Percentiles rank a stretch among this genome's conserved stretches.
These are phyloP conservation scores for Coregonus clupeaformis DNA, from an alignment of 2,113 vertebrate species.

Conservation along the genomic window DNA sequence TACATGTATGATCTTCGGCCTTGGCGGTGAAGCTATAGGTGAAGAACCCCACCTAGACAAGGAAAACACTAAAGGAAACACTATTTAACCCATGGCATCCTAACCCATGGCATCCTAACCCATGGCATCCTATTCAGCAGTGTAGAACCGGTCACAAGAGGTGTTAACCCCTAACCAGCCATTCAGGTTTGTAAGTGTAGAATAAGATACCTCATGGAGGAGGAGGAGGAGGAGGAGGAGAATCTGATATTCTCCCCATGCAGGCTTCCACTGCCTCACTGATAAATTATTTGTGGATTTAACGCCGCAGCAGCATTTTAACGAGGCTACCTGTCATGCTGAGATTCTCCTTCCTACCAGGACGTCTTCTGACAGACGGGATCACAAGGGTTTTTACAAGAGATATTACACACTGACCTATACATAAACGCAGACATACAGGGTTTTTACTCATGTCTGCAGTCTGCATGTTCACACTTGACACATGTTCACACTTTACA, in stretches of 20 bases:
- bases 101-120: too few species aligned
- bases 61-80: too few species aligned
- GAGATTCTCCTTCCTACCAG: conserved; percentile 28
- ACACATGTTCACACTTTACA: too few species aligned
- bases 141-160: not conserved
- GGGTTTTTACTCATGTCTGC: not conserved
- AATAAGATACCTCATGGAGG: conserved; percentile 30
- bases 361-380: conserved; percentile 36
- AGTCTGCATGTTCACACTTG: not conserved
- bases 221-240: conserved; percentile 16
- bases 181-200: conserved; percentile 32
- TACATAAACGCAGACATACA: not conserved
- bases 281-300: conserved; percentile 73
- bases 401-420: not conserved
- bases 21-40: not conserved
- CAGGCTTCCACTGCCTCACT: conserved; percentile 31
- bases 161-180: conserved; percentile 38
- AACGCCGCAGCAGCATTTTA: conserved; percentile 65
- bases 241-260: conserved; percentile 65
- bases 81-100: too few species aligned
- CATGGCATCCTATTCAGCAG: too few species aligned
- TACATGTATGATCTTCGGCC: too few species aligned
- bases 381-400: not conserved
- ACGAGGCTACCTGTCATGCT: conserved; percentile 64
- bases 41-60: not conserved